Base-by-base conservation (phyloP, 2,113 vertebrate species). In the Conger conger region DNA sequence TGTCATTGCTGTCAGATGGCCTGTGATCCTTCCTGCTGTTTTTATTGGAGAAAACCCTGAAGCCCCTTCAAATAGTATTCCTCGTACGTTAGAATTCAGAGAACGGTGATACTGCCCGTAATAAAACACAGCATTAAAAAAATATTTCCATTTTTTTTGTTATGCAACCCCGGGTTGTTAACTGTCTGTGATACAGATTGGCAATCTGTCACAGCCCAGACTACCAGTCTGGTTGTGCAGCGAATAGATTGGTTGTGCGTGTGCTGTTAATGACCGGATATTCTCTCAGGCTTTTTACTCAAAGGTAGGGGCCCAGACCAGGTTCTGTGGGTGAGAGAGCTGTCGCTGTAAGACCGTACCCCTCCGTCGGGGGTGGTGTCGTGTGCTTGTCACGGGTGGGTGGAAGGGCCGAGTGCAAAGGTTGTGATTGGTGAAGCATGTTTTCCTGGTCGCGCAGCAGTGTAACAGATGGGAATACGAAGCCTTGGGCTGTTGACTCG, bases 381-480 rank as follows among this genome's bases (percentile, higher is more conserved):
- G 23, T 73, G n/a, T 20, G 63, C 53, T 79, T 18, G 73, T 11
- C 15, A 50, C 15, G 45, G 45, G 45, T 50, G 77, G 76, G 79
- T 83, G 83, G 81, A 82, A 38, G 54, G 36, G 23, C 36, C 50
- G 38, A 36, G 83, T 37, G 30, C 78, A 53, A 86, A 77, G 85
- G 60, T 78, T 36, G 77, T n/a, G n/a, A n/a, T n/a, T n/a, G n/a
- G n/a, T 42, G 76, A 33, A 73, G 23, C 81, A 82, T 87, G 37
- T 73, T 68, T 81, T 86, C 78, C 73, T 37, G 63, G 16, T 80
- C 53, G 45, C 68, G 16, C 86, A 80, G 83, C 54, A 81, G 38
- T 23, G 38, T 84, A 90, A 88, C 89, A 90, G 89, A 90, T 90
- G 88, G 89, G 84, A n/a, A 82, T 83, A 53, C 80, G 85, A 90